phyloP scores from a whole-genome alignment of 2,888 invertebrate species.

The Chymomyza fuscimana region DNA sequence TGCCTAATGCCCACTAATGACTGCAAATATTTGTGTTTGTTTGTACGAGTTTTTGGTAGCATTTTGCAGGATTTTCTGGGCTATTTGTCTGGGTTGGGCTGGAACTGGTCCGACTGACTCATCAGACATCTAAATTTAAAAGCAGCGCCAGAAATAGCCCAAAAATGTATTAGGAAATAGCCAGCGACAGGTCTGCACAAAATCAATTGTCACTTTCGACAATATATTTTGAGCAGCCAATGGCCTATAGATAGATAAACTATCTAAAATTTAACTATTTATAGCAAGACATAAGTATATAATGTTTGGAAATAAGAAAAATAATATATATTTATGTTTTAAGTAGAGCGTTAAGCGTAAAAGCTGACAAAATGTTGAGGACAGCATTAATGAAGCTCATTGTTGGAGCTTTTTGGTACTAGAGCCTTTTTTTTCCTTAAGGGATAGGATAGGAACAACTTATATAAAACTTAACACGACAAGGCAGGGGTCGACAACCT shows the following conservation, averaged over 20 bases:
- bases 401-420: too few species aligned
- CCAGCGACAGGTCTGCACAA: slow-evolving; percentile 45
- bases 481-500: too few species aligned
- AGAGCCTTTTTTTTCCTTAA: not conserved
- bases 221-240: slow-evolving; percentile 58
- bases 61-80: slow-evolving; percentile 33
- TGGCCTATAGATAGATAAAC: slow-evolving; percentile 52
- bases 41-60: slow-evolving; percentile 18
- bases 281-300: slow-evolving; percentile 21
- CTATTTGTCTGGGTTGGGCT: slow-evolving; percentile 25
- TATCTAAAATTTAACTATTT: slow-evolving; percentile 41
- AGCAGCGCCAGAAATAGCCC: slow-evolving; percentile 47
- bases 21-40: slow-evolving; percentile 61
- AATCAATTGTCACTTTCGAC: slow-evolving; percentile 72
- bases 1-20: slow-evolving; percentile 63
- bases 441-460: too few species aligned
- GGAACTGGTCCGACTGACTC: slow-evolving; percentile 38
- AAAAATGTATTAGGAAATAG: slow-evolving; percentile 6
- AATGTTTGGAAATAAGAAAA: not conserved
- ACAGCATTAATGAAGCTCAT: not conserved
- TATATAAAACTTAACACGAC: too few species aligned
- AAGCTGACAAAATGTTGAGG: not conserved
- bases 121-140: slow-evolving; percentile 54
- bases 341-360: not conserved
- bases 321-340: not conserved